Evolutionary conservation across 1,140 invertebrate species (phyloP), one percentile per base, ranked within the genome.

Genomic region (Zaprionus nigranus): DNA sequence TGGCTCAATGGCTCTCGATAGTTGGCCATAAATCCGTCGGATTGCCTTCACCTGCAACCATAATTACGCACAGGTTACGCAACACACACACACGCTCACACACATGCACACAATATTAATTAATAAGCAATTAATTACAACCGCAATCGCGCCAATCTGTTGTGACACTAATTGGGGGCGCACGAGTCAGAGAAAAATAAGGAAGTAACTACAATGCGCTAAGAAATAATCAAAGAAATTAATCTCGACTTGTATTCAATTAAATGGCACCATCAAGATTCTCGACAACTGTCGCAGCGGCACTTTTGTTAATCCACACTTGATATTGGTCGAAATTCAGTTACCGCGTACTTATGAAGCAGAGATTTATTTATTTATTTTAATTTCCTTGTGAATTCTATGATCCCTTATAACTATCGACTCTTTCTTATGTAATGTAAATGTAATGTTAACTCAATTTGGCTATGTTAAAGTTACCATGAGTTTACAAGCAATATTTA

Each of bases 101-200:
- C 38, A 40, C 38, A n/a, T 40, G 13, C 15, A 40, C 15, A 40
- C 38, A 90, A 73, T 75, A 69, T 75, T 71, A 80, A 81, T 88
- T 88, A 88, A 90, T 88, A 76, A 71, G 68, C 79, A 84, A 88
- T 88, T 88, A 90, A 90, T 88, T 79, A 85, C 71, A 24, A 46
- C 13, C 56, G 43, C 59, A 40, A 49, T 64, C 68, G 22, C 20
- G 56, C 38, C 53, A n/a, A 36, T 34, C 17, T 20, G 20, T 17
- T 20, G 61, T 72, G 77, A 63, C 73, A 73, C 63, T 81, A 83
- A 83, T 83, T 84, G 67, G 54, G 56, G 54, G 36, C 38, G 53
- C 12, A 40, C n/a, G 20, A 40, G 62, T 3, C 40, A 12, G 40
- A 28, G 26, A 22, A 20, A 17, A 6, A 9, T 11, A 3, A 11